Evolutionary conservation across 2,113 vertebrate species (phyloP).

Genomic region (Emydocephalus ijimae): DNA sequence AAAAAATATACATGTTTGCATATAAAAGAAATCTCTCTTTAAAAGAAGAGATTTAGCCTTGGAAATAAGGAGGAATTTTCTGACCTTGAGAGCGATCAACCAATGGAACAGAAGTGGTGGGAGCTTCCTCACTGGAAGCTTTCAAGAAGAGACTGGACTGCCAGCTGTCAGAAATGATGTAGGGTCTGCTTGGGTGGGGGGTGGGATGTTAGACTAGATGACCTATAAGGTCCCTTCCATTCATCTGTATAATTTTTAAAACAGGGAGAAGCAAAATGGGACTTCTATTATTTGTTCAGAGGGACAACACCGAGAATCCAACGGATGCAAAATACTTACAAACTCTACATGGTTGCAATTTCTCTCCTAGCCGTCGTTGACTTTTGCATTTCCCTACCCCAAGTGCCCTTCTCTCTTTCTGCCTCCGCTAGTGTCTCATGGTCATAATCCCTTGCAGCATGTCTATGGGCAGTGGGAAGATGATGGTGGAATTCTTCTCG

Average conservation of each 20-base stretch:
- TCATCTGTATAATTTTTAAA: no score
- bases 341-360: not conserved
- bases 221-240: no score
- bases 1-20: not conserved
- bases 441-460: not conserved
- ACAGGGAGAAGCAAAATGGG: not conserved
- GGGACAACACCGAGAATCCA: not conserved
- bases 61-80: no score
- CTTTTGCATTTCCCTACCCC: not conserved
- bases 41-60: not conserved
- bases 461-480: not conserved
- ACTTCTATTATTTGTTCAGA: not conserved
- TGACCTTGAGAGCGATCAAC: no score
- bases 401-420: not conserved
- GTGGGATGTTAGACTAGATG: no score
- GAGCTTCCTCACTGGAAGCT: no score
- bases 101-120: no score
- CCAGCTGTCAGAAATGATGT: no score
- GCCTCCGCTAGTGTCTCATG: not conserved
- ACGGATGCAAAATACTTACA: not conserved
- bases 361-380: not conserved
- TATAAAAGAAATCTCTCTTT: not conserved
- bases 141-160: no score
- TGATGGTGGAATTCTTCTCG: not conserved
- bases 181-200: no score